Percentiles rank a stretch among this genome's conserved stretches.
Conservation (phyloP, 2,888 invertebrate genomes). For the Drosophila meridiana region DNA sequence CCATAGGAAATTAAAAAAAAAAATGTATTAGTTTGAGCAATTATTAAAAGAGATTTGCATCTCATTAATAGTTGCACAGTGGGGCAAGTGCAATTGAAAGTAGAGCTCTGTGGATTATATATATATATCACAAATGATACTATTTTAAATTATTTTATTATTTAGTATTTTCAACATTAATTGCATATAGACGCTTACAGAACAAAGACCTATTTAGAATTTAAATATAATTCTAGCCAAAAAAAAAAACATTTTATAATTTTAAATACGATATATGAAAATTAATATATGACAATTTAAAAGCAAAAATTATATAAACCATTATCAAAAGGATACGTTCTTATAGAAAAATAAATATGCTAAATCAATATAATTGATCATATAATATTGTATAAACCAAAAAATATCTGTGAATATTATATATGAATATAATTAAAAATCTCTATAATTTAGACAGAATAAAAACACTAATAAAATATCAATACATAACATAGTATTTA, state of each 20-base stretch:
- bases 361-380: too few species aligned
- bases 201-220: neutral
- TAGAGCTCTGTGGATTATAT: neutral
- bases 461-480: too few species aligned
- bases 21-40: neutral
- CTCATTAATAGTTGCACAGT: neutral
- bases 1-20: too few species aligned
- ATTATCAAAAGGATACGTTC: neutral
- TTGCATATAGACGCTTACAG: neutral
- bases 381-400: too few species aligned
- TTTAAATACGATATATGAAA: neutral
- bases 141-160: neutral
- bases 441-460: too few species aligned
- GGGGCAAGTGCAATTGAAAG: neutral
- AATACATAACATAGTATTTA: too few species aligned
- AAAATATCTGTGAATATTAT: neutral
- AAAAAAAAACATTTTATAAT: neutral
- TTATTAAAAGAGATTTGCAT: too few species aligned
- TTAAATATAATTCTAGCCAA: neutral
- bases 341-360: too few species aligned
- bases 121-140: too few species aligned
- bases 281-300: neutral
- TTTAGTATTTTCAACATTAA: neutral
- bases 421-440: too few species aligned
- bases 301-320: neutral